phyloP scores from a whole-genome alignment of 2,888 invertebrate species.

The Torymus aiolomorphi region DNA sequence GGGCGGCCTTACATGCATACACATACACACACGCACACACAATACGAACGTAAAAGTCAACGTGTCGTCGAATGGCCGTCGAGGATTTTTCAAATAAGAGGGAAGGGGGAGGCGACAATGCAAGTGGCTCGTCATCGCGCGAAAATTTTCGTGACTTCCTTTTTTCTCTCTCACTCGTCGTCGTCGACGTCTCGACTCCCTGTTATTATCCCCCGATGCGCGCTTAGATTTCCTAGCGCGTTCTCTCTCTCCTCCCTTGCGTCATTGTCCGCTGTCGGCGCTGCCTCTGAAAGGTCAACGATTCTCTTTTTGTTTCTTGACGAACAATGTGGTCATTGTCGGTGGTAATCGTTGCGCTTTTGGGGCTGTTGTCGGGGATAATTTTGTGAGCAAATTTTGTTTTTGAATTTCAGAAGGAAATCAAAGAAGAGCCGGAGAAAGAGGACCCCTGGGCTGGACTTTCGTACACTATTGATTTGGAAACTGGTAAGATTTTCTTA shows the following conservation, averaged over 20 bases:
- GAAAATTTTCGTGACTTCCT: conserved; percentile 47
- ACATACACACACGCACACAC: no score
- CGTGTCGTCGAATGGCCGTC: conserved; percentile 51
- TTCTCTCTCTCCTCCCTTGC: not conserved
- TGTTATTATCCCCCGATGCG: conserved; percentile 31
- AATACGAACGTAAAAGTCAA: conserved; percentile 6
- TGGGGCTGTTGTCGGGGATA: not conserved
- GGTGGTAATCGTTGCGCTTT: not conserved
- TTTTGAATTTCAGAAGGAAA: conserved; percentile 65
- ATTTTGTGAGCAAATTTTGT: conserved; percentile 7
- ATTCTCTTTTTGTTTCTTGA: conserved; percentile 3
- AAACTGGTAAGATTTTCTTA: conserved; percentile 83
- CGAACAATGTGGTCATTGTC: not conserved
- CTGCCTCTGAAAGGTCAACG: conserved; percentile 23
- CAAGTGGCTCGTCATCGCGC: conserved; percentile 54
- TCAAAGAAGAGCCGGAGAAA: conserved; percentile 68
- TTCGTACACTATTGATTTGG: conserved; percentile 89
- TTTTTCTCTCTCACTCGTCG: not conserved
- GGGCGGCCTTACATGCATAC: not conserved
- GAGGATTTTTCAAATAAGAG: conserved; percentile 50
- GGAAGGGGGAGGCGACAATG: conserved; percentile 35
- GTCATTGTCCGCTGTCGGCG: not conserved
- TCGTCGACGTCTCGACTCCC: not conserved
- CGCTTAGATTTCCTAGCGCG: conserved; percentile 8
- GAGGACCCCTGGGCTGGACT: conserved; percentile 88